Evolutionary conservation across 2,113 vertebrate species (phyloP).

Genomic region (Grammomys surdaster): DNA sequence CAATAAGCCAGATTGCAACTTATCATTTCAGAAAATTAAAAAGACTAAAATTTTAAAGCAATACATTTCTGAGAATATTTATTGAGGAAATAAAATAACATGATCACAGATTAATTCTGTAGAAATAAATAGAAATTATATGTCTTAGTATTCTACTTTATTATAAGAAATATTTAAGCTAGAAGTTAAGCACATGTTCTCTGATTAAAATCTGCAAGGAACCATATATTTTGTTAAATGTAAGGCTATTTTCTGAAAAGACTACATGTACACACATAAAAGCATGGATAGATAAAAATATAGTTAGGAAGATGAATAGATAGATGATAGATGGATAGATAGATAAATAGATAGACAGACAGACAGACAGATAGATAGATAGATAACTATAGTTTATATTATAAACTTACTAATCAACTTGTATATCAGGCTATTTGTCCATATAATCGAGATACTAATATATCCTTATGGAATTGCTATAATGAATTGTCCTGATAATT

Average conservation of each 20-base stretch:
- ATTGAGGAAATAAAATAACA: conserved; percentile 31
- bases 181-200: background rate
- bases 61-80: background rate
- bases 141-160: background rate
- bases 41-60: background rate
- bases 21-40: conserved; percentile 22
- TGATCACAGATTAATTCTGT: background rate
- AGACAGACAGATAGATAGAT: background rate
- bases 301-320: background rate
- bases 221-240: background rate
- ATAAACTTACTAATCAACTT: background rate
- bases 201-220: background rate
- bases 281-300: background rate
- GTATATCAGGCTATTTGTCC: background rate
- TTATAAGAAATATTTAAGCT: background rate
- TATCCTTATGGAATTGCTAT: background rate
- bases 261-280: background rate
- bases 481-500: background rate
- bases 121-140: background rate
- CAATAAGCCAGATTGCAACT: background rate
- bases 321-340: background rate
- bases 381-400: background rate
- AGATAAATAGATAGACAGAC: background rate
- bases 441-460: background rate
- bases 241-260: conserved; percentile 7